Percentiles rank a stretch among this genome's conserved stretches.
Conservation (phyloP, 2,113 vertebrate genomes). For the Calidris pygmaea region DNA sequence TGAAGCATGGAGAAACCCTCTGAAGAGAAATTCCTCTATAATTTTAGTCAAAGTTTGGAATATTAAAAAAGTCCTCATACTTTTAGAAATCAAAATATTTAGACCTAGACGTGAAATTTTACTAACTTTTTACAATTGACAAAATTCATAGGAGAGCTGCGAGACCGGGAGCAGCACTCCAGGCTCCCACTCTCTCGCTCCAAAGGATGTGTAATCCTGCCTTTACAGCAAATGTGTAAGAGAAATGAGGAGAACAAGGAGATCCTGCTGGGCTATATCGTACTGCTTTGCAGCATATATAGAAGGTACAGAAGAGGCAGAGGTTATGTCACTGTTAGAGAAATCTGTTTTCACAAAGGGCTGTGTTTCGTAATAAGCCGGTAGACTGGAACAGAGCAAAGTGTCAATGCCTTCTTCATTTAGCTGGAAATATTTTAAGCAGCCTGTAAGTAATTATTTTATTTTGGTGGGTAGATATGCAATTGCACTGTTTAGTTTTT, state of each 20-base stretch:
- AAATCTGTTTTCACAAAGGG: slow-evolving; percentile 15
- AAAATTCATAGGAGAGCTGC: not conserved
- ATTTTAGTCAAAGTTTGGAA: not conserved
- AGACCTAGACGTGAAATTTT: not conserved
- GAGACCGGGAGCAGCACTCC: not conserved
- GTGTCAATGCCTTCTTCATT: not conserved
- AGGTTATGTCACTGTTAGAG: not conserved
- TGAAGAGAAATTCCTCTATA: not conserved
- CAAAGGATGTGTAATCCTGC: not conserved
- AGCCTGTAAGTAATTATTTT: slow-evolving; percentile 44
- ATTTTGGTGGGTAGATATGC: slow-evolving; percentile 10
- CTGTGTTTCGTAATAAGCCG: slow-evolving; percentile 13
- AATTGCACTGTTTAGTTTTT: slow-evolving; percentile 1
- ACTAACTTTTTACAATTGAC: not conserved
- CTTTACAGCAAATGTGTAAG: not conserved
- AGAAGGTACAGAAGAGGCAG: not conserved
- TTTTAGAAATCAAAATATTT: not conserved
- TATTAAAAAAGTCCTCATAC: not conserved
- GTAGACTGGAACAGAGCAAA: slow-evolving; percentile 22
- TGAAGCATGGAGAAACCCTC: not conserved
- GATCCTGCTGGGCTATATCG: not conserved
- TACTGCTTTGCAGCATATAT: not conserved
- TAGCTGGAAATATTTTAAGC: slow-evolving; percentile 2
- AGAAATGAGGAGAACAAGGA: slow-evolving; percentile 8
- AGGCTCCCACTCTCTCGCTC: not conserved